Evolutionary conservation across 2,888 invertebrate genomes (phyloP), one percentile per base, ranked within the genome.

Genomic region (Machimus rusticus): DNA sequence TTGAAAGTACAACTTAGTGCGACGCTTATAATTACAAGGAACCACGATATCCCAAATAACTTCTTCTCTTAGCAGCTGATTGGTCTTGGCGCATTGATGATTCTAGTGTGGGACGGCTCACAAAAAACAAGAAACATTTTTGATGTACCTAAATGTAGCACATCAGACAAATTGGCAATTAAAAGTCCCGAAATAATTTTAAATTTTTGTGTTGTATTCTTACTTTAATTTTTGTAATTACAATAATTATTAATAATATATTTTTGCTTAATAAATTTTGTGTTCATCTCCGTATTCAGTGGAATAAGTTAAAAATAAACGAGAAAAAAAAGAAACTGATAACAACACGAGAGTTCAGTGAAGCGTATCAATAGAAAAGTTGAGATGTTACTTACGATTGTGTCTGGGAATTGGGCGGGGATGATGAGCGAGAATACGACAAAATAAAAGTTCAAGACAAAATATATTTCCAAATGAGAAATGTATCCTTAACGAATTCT

Each of bases 151-250:
- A 46, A 46, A 46, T 16, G 43, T 46, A 3, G 14, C 43, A 43
- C 14, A 43, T 9, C 1, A 14, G 14, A 14, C 16, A 16, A 4
- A 9, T 39, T 39, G 12, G 43, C 3, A 28, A 66, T n/a, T 66
- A 66, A 66, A 66, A 66, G 19, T 66, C 66, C 4, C 0, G 28
- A 2, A 23, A 9, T 66, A 78, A 81, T 84, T 84, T 84, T 84
- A 66, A 84, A 66, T 37, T 84, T 84, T 81, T 81, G 81, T 84
- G 84, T 84, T 84, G 39, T 86, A 86, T 76, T 86, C 76, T 86
- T 74, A 74, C 76, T 76, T 86, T 86, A 86, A 86, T 86, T 86
- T 74, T 86, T 86, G 43, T 86, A 86, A 74, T 86, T 86, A 86
- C 76, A 74, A 74, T 86, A 86, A 31, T 39, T 86, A 86, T 86